phyloP scores from a whole-genome alignment of 2,113 vertebrate genomes.

The Pangasianodon gigas region DNA sequence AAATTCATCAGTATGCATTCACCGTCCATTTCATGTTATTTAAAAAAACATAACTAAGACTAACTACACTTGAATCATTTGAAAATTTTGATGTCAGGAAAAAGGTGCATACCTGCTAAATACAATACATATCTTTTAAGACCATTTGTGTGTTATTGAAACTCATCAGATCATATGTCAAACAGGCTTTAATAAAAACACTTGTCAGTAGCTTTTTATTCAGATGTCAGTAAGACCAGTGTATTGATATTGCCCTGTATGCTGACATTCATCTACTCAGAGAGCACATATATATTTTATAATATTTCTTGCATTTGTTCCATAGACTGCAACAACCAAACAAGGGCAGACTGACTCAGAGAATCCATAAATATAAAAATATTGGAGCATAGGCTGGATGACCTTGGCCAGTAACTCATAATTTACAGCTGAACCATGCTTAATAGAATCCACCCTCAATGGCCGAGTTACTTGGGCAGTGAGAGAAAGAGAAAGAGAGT shows the following conservation, averaged over 20 bases:
- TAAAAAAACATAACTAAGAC: background rate
- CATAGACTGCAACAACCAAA: constrained; percentile 29
- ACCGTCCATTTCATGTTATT: background rate
- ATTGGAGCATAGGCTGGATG: constrained; percentile 38
- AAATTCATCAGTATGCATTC: background rate
- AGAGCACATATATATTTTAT: constrained; percentile 38
- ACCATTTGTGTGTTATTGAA: background rate
- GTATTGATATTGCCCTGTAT: constrained; percentile 24
- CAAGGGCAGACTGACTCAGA: constrained; percentile 38
- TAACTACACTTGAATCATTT: background rate
- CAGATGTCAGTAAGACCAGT: background rate
- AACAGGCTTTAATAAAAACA: constrained; percentile 18
- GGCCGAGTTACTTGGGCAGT: constrained; percentile 39
- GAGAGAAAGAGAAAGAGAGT: constrained; percentile 5
- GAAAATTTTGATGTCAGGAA: background rate
- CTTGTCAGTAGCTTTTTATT: background rate
- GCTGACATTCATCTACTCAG: constrained; percentile 4
- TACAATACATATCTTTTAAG: background rate
- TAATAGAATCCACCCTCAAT: constrained; percentile 52
- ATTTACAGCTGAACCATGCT: constrained; percentile 47
- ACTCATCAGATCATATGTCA: background rate
- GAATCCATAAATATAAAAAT: constrained; percentile 48
- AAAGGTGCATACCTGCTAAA: background rate
- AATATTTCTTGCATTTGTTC: constrained; percentile 7
- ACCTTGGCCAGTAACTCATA: constrained; percentile 55